Evolutionary conservation across 2,113 vertebrate species (phyloP), one percentile per base, ranked within the genome.

Genomic region (Narcine bancroftii): DNA sequence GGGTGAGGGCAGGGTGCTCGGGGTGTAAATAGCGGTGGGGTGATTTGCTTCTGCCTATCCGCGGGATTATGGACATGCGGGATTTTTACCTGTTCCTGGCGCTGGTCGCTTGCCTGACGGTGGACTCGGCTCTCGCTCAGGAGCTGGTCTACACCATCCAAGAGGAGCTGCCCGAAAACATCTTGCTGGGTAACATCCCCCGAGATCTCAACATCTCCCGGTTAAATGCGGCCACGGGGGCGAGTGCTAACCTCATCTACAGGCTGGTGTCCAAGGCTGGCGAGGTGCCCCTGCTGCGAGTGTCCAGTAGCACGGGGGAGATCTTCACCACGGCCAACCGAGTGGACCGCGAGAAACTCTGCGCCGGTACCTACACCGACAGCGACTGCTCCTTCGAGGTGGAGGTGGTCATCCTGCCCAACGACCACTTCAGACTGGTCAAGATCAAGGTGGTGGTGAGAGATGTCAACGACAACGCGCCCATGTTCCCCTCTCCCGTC

Each of bases 111-210:
- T 99, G 98, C 96, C 96, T 99, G 94, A 98, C 97, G 96, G 96
- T 99, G 94, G 99, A 99, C 96, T 99, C 98, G 72, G 97, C 98
- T 94, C 95, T 99, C 95, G 98, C 99, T 95, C 98, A 99, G 97
- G 99, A 99, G 96, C 97, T 99, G 93, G 99, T 98, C 96, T 99
- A 99, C 95, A 98, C 98, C 93, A 99, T 99, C 95, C 97, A 98
- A 95, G 99, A 99, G 95, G 99, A 99, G 94, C 94, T 99, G 96
- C 98, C 99, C 94, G 98, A 99, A 96, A 99, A 99, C 93, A 96
- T 99, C 94, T 98, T 99, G 94, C 99, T 99, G 96, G 99, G 99
- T 96, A 99, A 99, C 96, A 99, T 99, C 98, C 98, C 99, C 97
- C 98, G 98, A 97, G 98, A 99, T 96, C 95, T 99, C 95, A 99